Evolutionary conservation across 1,140 invertebrate species (phyloP), one percentile per base, ranked within the genome.

Genomic region (Radopholus similis): DNA sequence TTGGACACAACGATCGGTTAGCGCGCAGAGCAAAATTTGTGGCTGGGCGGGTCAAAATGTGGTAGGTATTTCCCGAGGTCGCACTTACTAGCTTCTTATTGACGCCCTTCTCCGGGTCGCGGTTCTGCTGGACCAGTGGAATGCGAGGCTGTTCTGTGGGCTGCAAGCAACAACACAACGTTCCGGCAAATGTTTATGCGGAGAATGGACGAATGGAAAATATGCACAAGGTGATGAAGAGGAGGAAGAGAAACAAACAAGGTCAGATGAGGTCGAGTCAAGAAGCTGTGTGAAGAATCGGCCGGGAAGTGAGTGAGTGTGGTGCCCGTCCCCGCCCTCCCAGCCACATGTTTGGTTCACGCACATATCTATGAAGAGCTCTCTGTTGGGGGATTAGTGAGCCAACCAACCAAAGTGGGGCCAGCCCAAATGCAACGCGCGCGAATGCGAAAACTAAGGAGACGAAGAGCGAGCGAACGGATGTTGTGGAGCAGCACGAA

Each of bases 41-140:
- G 56, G 44, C 44, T 58, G 44, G 56, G 37, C 32, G 37, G 56
- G 56, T 30, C 15, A 23, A 51, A 35, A 18, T 56, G 23, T 56
- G 32, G 56, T 40, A 9, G 23, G 1, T 28, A n/a, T n/a, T n/a
- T n/a, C n/a, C 18, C 1, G 26, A 30, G 21, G 23, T n/a, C 30
- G 18, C 13, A 73, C 72, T 73, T 75, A 73, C 72, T 28, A 73
- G 74, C 38, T 73, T 73, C 37, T 35, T 57, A 53, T 70, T 71
- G 11, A 55, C 23, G 37, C 32, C 32, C 37, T 71, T 76, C 15
- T 71, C 53, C 59, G 70, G 76, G 35, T 78, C 72, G n/a, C 73
- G 40, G 68, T 73, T 55, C 32, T 44, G 71, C 6, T 18, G 74
- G 68, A 3, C 74, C 72, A 28, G 76, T 51, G 35, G 72, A 59